Percentiles rank a stretch among this genome's conserved stretches.
These are phyloP conservation scores for Acrocephalus kingi DNA, from an alignment of 2,113 vertebrate species.

Conservation along the genomic window DNA sequence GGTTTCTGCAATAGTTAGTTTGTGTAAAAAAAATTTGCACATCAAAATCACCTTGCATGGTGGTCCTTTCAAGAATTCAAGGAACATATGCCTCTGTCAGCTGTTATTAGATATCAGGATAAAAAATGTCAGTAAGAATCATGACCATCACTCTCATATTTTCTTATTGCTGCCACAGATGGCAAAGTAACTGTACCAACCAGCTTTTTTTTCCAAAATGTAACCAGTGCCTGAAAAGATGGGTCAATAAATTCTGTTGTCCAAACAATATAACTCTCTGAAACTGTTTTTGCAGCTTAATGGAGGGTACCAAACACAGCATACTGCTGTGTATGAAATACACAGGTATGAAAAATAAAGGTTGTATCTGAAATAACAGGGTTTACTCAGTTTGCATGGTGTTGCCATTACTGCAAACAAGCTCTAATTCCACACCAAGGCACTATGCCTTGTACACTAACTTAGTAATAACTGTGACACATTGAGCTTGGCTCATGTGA, in stretches of 20 bases:
- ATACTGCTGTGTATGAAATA: background rate
- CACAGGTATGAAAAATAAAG: background rate
- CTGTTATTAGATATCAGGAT: slow-evolving; percentile 50
- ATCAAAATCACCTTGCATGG: background rate
- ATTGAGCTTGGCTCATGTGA: background rate
- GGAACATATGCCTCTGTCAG: background rate
- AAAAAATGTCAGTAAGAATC: slow-evolving; percentile 59
- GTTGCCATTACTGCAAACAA: background rate
- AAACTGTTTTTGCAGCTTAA: slow-evolving; percentile 57
- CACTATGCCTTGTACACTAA: background rate
- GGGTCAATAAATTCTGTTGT: slow-evolving; percentile 59
- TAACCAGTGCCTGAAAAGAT: slow-evolving; percentile 24
- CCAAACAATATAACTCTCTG: slow-evolving; percentile 48
- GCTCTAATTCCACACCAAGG: background rate
- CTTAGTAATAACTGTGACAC: background rate
- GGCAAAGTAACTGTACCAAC: slow-evolving; percentile 37
- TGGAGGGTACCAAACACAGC: background rate
- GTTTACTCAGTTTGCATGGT: background rate
- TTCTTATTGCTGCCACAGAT: slow-evolving; percentile 34
- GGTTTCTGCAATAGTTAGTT: background rate
- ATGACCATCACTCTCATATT: slow-evolving; percentile 12
- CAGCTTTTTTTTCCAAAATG: background rate
- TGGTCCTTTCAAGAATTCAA: background rate
- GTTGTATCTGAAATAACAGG: slow-evolving; percentile 1
- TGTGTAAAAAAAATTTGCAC: background rate